A percentile compares a stretch with the other conserved stretches of the same genome.
Evolutionary conservation across 2,888 invertebrate species (phyloP).

Genomic region (Hedychridium roseum): DNA sequence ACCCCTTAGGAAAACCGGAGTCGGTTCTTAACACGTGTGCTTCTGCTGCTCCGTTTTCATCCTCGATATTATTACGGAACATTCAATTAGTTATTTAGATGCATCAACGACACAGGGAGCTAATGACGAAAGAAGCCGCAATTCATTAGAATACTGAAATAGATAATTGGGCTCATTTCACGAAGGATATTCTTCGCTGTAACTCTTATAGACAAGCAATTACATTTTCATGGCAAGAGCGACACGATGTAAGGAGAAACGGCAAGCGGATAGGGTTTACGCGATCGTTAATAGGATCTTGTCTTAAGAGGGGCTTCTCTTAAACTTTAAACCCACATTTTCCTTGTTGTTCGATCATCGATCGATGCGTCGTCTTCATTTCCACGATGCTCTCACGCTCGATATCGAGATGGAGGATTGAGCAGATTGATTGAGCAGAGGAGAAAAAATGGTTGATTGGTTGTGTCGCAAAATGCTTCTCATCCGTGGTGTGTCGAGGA

Average conservation of each 20-base stretch:
- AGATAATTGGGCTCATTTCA: too few relatives aligned
- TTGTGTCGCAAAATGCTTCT: too few relatives aligned
- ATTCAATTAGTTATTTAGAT: too few relatives aligned
- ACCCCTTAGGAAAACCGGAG: constrained; percentile 40
- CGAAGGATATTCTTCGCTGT: too few relatives aligned
- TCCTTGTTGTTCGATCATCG: constrained; percentile 16
- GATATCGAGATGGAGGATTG: too few relatives aligned
- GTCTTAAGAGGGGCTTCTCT: constrained; percentile 57
- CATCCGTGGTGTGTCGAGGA: too few relatives aligned
- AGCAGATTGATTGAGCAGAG: too few relatives aligned
- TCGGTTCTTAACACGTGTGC: constrained; percentile 1
- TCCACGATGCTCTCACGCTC: constrained; percentile 19
- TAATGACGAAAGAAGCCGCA: too few relatives aligned
- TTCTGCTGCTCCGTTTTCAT: constrained; percentile 4
- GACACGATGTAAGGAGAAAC: constrained; percentile 19
- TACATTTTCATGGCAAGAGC: neutral
- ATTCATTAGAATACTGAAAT: too few relatives aligned
- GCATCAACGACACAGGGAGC: too few relatives aligned
- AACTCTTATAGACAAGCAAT: neutral
- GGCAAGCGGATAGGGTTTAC: constrained; percentile 28
- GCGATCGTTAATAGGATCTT: constrained; percentile 51
- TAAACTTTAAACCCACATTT: constrained; percentile 47
- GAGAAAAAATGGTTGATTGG: too few relatives aligned
- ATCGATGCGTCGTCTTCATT: constrained; percentile 10
- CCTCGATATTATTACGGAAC: too few relatives aligned